These are phyloP conservation scores for Amblyornis subalaris DNA, from an alignment of 2,113 vertebrate genomes.

Conservation along the genomic window DNA sequence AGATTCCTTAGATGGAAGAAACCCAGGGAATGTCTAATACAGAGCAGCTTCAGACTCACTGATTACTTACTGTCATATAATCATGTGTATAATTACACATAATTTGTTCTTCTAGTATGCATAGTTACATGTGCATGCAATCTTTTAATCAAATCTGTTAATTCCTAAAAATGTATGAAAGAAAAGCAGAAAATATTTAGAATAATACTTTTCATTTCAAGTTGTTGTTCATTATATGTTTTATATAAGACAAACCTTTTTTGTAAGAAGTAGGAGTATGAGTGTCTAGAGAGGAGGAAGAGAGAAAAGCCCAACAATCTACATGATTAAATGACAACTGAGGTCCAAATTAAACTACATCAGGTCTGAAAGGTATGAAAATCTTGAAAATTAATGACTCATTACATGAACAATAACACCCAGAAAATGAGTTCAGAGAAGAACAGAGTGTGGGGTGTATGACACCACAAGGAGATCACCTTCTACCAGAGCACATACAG, in stretches of 20 bases:
- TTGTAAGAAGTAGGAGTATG: neutral
- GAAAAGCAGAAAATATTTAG: neutral
- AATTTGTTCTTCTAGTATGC: neutral
- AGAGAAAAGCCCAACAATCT: neutral
- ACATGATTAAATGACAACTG: neutral
- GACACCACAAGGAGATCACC: neutral
- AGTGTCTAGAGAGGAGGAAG: neutral
- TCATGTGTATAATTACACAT: neutral
- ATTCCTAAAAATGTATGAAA: neutral
- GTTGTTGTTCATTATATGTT: neutral
- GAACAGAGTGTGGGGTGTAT: rapidly evolving
- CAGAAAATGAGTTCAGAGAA: neutral
- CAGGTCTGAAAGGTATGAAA: neutral
- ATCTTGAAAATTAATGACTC: neutral
- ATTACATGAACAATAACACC: neutral
- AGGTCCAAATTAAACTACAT: neutral
- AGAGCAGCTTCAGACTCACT: neutral
- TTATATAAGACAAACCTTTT: neutral
- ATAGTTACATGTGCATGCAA: neutral
- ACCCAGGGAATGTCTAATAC: neutral
- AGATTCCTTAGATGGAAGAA: neutral
- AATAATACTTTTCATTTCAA: neutral
- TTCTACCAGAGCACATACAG: neutral
- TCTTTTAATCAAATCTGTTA: neutral
- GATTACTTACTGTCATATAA: neutral